A percentile compares a stretch with the other conserved stretches of the same genome.
phyloP scores from a whole-genome alignment of 2,888 invertebrate genomes.

The Eristalinus sepulchralis region DNA sequence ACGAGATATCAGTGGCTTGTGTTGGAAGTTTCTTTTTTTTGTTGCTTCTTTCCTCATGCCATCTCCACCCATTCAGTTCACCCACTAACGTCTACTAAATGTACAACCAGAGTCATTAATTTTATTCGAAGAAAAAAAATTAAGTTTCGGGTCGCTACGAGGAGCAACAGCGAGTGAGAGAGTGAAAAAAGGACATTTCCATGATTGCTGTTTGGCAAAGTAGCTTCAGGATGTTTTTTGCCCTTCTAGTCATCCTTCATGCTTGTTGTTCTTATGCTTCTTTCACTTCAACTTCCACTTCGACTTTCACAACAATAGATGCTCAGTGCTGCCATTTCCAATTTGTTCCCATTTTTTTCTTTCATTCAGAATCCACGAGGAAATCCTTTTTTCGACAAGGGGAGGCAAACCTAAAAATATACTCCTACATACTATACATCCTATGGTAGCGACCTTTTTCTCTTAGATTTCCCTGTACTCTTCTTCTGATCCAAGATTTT shows the following conservation, averaged over 20 bases:
- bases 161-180: constrained; percentile 6
- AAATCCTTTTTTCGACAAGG: constrained; percentile 19
- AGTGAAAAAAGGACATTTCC: constrained; percentile 54
- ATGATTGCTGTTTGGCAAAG: constrained; percentile 67
- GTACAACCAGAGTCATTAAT: constrained; percentile 52
- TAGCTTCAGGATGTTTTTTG: constrained; percentile 56
- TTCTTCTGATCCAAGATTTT: background rate
- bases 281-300: background rate
- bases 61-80: background rate
- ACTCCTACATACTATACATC: too few species aligned
- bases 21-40: constrained; percentile 5
- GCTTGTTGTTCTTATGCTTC: constrained; percentile 13
- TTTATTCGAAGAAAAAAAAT: constrained; percentile 55
- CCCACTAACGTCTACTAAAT: background rate
- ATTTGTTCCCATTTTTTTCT: constrained; percentile 34
- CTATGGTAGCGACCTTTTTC: constrained; percentile 18
- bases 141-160: constrained; percentile 18
- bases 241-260: constrained; percentile 4
- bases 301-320: constrained; percentile 31
- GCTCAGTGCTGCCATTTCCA: constrained; percentile 39
- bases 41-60: background rate
- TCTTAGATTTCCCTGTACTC: background rate
- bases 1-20: constrained; percentile 55
- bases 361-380: background rate
- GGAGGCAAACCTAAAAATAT: constrained; percentile 32